A percentile compares a stretch with the other conserved stretches of the same genome.
These are phyloP conservation scores for Papilio demoleus DNA, from an alignment of 2,888 invertebrate genomes.

Conservation along the genomic window DNA sequence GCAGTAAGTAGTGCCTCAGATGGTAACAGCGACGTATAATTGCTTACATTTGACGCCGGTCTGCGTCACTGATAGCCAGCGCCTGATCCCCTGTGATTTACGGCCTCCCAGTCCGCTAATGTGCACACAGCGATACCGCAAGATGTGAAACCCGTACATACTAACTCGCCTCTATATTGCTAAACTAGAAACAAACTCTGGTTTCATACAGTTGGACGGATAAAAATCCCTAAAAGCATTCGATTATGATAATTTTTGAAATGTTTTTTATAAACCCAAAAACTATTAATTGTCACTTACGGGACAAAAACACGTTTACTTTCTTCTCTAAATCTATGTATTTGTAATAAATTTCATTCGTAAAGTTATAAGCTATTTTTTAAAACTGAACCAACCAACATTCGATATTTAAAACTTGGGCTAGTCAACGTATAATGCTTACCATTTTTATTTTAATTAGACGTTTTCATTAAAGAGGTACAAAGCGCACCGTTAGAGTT, in stretches of 20 bases:
- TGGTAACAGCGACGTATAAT: constrained; percentile 49
- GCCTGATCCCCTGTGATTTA: constrained; percentile 73
- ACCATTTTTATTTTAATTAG: too few relatives aligned
- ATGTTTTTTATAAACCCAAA: too few relatives aligned
- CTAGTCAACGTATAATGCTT: too few relatives aligned
- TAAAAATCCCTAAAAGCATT: too few relatives aligned
- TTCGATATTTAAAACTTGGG: too few relatives aligned
- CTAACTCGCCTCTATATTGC: constrained; percentile 5
- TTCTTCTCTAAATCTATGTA: too few relatives aligned
- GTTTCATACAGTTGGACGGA: background rate
- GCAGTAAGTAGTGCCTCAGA: constrained; percentile 47
- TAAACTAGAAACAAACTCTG: background rate
- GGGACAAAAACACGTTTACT: too few relatives aligned
- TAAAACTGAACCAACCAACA: too few relatives aligned
- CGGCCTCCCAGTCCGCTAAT: constrained; percentile 56
- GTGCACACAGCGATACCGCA: constrained; percentile 54
- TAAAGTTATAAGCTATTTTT: too few relatives aligned
- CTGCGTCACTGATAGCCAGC: constrained; percentile 63
- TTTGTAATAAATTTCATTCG: too few relatives aligned
- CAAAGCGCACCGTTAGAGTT: constrained; percentile 22
- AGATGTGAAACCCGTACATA: constrained; percentile 19
- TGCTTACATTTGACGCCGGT: constrained; percentile 53
- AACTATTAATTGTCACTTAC: too few relatives aligned
- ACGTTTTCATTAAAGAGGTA: background rate
- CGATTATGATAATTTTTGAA: too few relatives aligned